phyloP scores from a whole-genome alignment of 2,888 invertebrate genomes.

The Corbicula japonica region DNA sequence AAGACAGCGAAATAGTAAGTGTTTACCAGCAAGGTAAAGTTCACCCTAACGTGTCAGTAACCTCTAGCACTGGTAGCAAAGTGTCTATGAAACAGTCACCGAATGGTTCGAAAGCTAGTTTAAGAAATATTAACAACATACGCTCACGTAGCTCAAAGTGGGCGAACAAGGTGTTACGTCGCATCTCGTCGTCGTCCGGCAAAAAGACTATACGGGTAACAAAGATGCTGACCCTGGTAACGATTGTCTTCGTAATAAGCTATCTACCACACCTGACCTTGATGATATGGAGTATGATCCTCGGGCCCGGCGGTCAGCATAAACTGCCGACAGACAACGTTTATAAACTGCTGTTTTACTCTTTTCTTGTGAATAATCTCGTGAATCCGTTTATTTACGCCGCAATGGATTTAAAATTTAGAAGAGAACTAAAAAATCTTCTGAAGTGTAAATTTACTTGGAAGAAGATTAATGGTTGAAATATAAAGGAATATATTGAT shows the following conservation, averaged over 20 bases:
- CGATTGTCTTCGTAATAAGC: constrained; percentile 57
- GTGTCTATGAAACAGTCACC: not conserved
- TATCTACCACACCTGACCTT: constrained; percentile 53
- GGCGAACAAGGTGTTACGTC: constrained; percentile 42
- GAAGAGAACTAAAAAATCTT: constrained; percentile 43
- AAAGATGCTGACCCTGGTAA: constrained; percentile 60
- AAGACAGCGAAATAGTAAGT: constrained; percentile 13
- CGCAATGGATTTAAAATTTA: constrained; percentile 62
- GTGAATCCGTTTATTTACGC: constrained; percentile 65
- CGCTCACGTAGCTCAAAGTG: constrained; percentile 26
- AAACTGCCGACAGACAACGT: constrained; percentile 53
- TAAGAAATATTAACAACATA: not conserved
- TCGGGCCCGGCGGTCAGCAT: constrained; percentile 16
- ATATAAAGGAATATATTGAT: too few species aligned
- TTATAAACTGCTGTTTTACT: constrained; percentile 61
- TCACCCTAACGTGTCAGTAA: not conserved
- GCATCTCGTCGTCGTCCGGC: constrained; percentile 48
- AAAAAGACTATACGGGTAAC: constrained; percentile 60
- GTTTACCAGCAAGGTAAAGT: not conserved
- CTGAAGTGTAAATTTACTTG: constrained; percentile 26
- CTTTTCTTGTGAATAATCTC: constrained; percentile 61
- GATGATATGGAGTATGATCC: constrained; percentile 53
- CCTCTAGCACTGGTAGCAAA: not conserved
- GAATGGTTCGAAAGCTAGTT: not conserved
- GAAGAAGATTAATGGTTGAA: too few species aligned